A percentile compares a stretch with the other conserved stretches of the same genome.
Conservation (phyloP, 2,888 invertebrate species). For the Meiosimyza decipiens region DNA sequence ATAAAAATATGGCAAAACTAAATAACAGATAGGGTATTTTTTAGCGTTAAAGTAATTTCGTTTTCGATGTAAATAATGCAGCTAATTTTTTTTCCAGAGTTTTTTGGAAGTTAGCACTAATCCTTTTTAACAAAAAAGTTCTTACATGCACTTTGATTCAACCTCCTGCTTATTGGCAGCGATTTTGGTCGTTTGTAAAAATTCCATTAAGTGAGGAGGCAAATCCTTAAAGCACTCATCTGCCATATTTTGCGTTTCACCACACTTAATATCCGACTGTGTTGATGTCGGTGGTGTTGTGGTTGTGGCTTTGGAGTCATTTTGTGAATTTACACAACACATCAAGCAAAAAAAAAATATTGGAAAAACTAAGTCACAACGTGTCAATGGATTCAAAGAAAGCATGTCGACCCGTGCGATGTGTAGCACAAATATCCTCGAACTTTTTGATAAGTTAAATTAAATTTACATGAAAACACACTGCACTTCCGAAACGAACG, state of each 20-base stretch:
- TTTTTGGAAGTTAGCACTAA: no score
- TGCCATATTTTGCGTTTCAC: slow-evolving; percentile 60
- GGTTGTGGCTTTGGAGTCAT: slow-evolving; percentile 23
- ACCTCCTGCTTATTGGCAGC: slow-evolving; percentile 62
- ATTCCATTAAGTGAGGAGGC: slow-evolving; percentile 62
- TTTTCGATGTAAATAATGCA: no score
- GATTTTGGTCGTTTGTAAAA: slow-evolving; percentile 60
- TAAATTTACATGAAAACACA: background rate
- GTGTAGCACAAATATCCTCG: no score
- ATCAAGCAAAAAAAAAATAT: background rate
- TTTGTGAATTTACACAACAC: slow-evolving; percentile 35
- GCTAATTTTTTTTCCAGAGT: no score
- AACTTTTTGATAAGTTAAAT: no score
- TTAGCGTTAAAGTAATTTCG: no score
- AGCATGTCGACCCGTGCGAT: no score
- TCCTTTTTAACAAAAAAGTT: background rate
- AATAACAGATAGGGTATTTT: no score
- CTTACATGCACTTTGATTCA: slow-evolving; percentile 64
- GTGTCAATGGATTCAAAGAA: background rate
- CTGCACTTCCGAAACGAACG: background rate
- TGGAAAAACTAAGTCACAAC: background rate
- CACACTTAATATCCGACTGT: slow-evolving; percentile 50
- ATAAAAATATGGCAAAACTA: no score
- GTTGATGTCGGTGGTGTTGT: slow-evolving; percentile 26
- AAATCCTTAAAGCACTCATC: slow-evolving; percentile 64